Base-by-base conservation (phyloP, 2,888 invertebrate genomes). In the Miltochrista miniata region DNA sequence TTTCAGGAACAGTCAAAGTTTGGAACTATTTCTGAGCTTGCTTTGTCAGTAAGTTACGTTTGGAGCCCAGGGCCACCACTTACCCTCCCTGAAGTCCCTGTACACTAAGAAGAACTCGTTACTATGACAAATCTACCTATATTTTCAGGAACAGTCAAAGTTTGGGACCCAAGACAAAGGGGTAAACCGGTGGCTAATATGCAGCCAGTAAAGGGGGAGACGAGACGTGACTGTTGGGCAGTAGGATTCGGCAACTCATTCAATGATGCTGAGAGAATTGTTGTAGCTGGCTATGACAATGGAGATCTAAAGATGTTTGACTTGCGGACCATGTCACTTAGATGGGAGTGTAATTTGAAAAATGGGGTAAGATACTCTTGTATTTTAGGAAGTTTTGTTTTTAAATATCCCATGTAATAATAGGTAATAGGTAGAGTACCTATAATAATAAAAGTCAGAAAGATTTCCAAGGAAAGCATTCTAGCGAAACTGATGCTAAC, bases 281-380 rank as follows among this genome's bases (percentile, higher is more conserved):
- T 99, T 0, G 96, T 95, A 24, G 97, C 98, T 9, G 99, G 99
- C 1, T 99, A 98, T 74, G 98, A 99, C 76, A 99, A 99, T 81
- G 99, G 99, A 0, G 99, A 99, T 76, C 85, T 99, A 1, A 99
- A 98, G 86, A 93, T 99, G 87, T 98, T 97, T 79, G 98, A 99
- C 81, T 90, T 99, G 24, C 93, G 95, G 54, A 94, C 94, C 5
- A 96, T 98, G 95, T 92, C 94, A 0, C 85, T 98, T 0, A 91
- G 95, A 72, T 99, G 98, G 98, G 98, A 98, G 76, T 96, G 96
- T 44, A 97, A 98, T 81, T 89, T 98, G 38, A 97, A 96, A 77
- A 98, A 98, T 92, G 98, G 98, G 66, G 95, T 94, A 92, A 36
- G 39, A n/a, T 45, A 24, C 35, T 45, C n/a, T 24, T n/a, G n/a